phyloP scores from a whole-genome alignment of 2,113 vertebrate species.

The Oceanodroma tethys region DNA sequence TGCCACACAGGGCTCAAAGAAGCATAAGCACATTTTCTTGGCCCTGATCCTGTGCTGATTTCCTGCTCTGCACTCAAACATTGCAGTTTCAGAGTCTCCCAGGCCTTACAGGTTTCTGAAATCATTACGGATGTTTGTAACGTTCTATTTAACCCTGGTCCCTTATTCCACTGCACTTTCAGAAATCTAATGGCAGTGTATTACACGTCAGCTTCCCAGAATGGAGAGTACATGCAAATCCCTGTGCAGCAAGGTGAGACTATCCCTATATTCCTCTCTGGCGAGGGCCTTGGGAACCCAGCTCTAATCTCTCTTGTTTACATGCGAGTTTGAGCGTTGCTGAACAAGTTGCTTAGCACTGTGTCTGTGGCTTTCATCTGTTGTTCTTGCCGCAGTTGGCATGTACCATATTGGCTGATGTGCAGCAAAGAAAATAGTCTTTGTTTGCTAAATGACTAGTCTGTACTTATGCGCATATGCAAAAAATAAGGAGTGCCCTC shows the following conservation, averaged over 20 bases:
- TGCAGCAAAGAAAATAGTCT: neutral
- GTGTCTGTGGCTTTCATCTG: slow-evolving; percentile 48
- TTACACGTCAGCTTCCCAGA: neutral
- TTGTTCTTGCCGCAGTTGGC: slow-evolving; percentile 13
- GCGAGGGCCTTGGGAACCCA: neutral
- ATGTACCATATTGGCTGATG: neutral
- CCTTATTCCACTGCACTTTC: neutral
- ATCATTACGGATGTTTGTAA: neutral
- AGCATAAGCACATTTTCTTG: neutral
- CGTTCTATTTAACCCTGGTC: neutral
- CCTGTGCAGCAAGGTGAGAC: neutral
- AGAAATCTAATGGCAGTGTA: neutral
- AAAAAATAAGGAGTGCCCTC: neutral
- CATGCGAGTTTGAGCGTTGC: neutral
- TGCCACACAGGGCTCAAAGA: neutral
- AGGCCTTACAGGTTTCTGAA: neutral
- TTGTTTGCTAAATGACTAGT: neutral
- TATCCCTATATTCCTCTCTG: neutral
- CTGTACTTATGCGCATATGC: neutral
- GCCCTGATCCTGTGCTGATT: neutral
- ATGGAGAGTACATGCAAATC: neutral
- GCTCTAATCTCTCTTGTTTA: slow-evolving; percentile 4
- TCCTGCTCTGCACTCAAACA: neutral
- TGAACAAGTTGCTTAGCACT: slow-evolving; percentile 41
- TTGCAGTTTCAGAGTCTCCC: neutral